Base-by-base conservation (phyloP, 2,113 vertebrate genomes). In the Cepphus grylle region DNA sequence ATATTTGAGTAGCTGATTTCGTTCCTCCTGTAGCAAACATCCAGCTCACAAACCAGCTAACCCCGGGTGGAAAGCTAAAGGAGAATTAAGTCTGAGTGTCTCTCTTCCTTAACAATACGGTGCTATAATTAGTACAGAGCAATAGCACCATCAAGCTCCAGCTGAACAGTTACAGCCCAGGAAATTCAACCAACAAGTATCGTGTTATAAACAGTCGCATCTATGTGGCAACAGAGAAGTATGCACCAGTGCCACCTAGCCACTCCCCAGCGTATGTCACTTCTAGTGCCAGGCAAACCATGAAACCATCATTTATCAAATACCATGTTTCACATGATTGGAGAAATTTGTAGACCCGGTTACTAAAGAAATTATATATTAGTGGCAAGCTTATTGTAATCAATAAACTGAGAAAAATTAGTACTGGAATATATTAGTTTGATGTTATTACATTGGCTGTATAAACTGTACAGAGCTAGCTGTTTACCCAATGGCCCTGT, bases 201-300 rank as follows among this genome's bases (percentile, higher is more conserved):
- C 21, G 1, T 49, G 26, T 55, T 50, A 53, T 55, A 81, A 95
- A 67, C 45, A 90, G 72, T 59, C 42, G 0, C 82, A 63, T 96
- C 85, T 86, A 71, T 50, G 67, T 84, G 72, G 86, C 78, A 42
- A 73, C 79, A 70, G 88, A 59, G 22, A 53, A 70, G 82, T 90
- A 94, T 81, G 93, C 96, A 95, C 96, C 95, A 97, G 96, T 96
- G 96, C 96, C 96, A 97, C 86, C 96, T 97, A 97, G 96, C 96
- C 94, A 95, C 34, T 83, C 82, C 79, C 92, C 92, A 71, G 90
- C 0, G 4, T 67, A 97, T 94, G 90, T 96, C 94, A 88, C 55
- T 78, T 14, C 1, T 26, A 47, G 32, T 50, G 55, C 72, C 62
- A 25, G 47, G 63, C 55, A 86, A 58, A n/a, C 49, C 52, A 15